phyloP scores from a whole-genome alignment of 2,113 vertebrate species.

The Oreocharis arfaki region DNA sequence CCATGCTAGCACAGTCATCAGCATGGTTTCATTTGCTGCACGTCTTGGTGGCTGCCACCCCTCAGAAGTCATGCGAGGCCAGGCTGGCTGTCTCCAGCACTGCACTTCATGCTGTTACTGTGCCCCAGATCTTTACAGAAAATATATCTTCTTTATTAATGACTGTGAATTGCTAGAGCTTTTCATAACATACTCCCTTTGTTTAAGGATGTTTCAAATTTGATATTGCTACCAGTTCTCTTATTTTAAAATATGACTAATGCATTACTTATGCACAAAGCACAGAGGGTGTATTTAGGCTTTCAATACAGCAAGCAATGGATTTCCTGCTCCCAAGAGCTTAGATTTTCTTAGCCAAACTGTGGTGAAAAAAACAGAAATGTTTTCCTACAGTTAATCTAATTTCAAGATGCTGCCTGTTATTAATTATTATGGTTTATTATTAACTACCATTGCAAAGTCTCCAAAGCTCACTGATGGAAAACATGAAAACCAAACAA shows the following conservation, averaged over 20 bases:
- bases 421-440: conserved; percentile 33
- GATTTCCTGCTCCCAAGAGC: background rate
- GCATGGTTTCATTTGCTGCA: background rate
- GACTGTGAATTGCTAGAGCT: background rate
- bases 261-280: background rate
- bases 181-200: background rate
- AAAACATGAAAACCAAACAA: conserved; percentile 24
- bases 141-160: background rate
- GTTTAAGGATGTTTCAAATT: conserved; percentile 17
- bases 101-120: background rate
- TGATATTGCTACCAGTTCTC: background rate
- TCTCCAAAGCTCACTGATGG: background rate
- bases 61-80: background rate
- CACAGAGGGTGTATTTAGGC: background rate
- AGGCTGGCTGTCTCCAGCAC: background rate
- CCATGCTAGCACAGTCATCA: background rate
- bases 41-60: background rate
- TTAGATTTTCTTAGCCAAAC: background rate
- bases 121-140: background rate
- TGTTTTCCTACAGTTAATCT: conserved; percentile 19
- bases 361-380: background rate
- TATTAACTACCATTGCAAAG: conserved; percentile 26
- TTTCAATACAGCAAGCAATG: background rate
- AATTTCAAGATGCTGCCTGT: conserved; percentile 15
- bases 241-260: background rate